Conservation (phyloP, 2,888 invertebrate species). For the Aproaerema taeniolella region DNA sequence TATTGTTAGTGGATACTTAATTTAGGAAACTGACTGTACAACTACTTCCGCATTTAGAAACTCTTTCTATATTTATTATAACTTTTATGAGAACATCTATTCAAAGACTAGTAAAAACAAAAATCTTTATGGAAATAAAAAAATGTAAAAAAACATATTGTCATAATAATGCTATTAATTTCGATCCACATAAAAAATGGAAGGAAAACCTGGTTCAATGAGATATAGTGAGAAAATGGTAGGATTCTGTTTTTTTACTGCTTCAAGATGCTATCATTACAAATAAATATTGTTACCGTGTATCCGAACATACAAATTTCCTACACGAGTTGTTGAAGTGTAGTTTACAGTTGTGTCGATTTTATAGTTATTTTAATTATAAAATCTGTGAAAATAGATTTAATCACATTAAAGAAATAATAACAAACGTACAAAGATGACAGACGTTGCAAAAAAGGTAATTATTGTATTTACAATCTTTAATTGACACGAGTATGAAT, state of each 20-base stretch:
- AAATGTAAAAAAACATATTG: constrained; percentile 1
- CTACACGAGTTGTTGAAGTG: constrained; percentile 38
- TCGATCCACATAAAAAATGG: background rate
- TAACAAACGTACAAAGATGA: constrained; percentile 43
- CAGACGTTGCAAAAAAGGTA: constrained; percentile 71
- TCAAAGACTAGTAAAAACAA: no score
- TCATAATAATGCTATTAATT: background rate
- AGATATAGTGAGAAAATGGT: constrained; percentile 9
- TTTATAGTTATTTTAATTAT: constrained; percentile 22
- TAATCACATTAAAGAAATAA: constrained; percentile 24
- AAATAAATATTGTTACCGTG: constrained; percentile 30
- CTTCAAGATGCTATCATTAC: constrained; percentile 3
- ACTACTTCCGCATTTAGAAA: no score
- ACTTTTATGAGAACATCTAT: no score
- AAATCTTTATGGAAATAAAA: no score
- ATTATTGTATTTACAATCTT: constrained; percentile 26
- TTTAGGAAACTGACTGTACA: no score
- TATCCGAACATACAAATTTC: constrained; percentile 33
- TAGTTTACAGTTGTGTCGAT: constrained; percentile 23
- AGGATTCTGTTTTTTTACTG: constrained; percentile 8
- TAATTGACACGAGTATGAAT: constrained; percentile 49
- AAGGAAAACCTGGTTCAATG: background rate
- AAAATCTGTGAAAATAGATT: constrained; percentile 26
- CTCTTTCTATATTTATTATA: no score
- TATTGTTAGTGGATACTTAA: no score